Evolutionary conservation across 2,113 vertebrate genomes (phyloP), one percentile per base, ranked within the genome.

Genomic region (Coreoperca whiteheadi): DNA sequence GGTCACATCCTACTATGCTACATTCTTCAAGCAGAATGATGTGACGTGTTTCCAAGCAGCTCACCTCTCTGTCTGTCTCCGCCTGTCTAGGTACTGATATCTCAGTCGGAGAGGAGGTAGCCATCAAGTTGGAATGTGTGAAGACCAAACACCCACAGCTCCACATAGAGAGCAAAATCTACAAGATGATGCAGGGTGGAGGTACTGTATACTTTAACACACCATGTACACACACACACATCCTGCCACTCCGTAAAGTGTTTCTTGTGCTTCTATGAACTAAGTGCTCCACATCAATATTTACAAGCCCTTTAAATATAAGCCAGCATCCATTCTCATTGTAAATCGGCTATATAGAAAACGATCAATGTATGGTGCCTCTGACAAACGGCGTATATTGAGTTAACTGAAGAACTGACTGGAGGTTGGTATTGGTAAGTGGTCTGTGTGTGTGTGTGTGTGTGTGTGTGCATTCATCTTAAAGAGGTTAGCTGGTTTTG

Each of bases 131-230:
- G 87, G 98, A 99, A 96, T 98, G 97, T 89, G 98, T 99, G 93
- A 99, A 99, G 96, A 99, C 98, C 68, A 99, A 99, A 92, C 98
- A 99, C 91, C 98, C 98, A 77, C 98, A 99, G 92, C 97, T 99
- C 65, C 98, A 99, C 94, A 99, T 99, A 3, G 98, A 99, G 95
- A 99, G 98, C 96, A 99, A 99, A 94, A 99, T 99, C 95, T 99
- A 99, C 96, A 99, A 99, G 93, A 98, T 99, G 97, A 98, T 99
- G 97, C 98, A 99, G 91, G 97, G 98, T 85, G 97, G 98, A 97
- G 98, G 97, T 97, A 67, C 25, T 79, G 10, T 28, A 18, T 43
- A 6, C n/a, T 34, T 41, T 20, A 10, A 64, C 53, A 72, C 53
- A 66, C 48, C 14, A 54, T 2, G 1, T 9, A 28, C 65, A 53